Conservation (phyloP, 2,113 vertebrate genomes). For the Anolis sagrei region DNA sequence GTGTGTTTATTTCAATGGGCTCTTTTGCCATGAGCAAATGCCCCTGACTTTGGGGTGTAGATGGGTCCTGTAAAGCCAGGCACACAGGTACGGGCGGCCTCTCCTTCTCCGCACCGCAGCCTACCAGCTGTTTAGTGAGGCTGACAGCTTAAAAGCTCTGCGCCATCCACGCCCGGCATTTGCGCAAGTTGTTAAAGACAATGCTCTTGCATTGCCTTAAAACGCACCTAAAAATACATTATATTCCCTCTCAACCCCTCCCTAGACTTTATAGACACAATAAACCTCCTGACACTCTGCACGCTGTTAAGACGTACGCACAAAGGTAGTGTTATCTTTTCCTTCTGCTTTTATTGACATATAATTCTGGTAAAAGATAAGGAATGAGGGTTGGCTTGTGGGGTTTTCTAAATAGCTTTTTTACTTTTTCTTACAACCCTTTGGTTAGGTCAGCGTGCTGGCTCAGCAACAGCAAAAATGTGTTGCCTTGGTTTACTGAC, state of each 20-base stretch:
- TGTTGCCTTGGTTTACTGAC: neutral
- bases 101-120: neutral
- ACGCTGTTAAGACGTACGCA: slow-evolving; percentile 62
- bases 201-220: slow-evolving; percentile 64
- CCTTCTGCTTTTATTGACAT: slow-evolving; percentile 61
- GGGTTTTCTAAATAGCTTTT: neutral
- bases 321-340: slow-evolving; percentile 53
- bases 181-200: slow-evolving; percentile 60
- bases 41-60: neutral
- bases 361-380: slow-evolving; percentile 48
- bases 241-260: slow-evolving; percentile 32
- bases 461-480: slow-evolving; percentile 10
- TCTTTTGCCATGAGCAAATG: neutral
- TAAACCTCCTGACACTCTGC: slow-evolving; percentile 56
- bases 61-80: neutral
- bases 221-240: slow-evolving; percentile 74
- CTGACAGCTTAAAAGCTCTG: slow-evolving; percentile 58
- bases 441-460: neutral
- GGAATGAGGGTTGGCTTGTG: neutral
- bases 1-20: neutral
- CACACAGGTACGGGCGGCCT: neutral
- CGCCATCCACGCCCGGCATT: slow-evolving; percentile 55
- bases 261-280: slow-evolving; percentile 68
- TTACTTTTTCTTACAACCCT: neutral
- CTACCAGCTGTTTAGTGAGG: neutral